Evolutionary conservation across 2,797 vertebrate species (phyloP).

Genomic region (Syngnathus acus): DNA sequence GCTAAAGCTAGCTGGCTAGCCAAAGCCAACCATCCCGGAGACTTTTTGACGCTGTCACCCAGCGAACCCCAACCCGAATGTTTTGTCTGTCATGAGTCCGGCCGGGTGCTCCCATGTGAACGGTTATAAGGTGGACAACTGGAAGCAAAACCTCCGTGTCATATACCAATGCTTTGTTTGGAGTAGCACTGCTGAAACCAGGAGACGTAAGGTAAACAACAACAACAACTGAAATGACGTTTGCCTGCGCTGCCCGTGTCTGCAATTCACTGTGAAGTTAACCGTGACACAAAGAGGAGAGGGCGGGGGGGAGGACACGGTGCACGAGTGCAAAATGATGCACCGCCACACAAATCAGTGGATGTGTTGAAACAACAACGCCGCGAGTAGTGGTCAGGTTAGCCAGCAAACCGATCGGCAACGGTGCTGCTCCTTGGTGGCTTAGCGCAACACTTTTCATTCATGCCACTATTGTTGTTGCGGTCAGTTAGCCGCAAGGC

Average conservation of each 20-base stretch:
- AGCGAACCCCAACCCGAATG: conserved; percentile 58
- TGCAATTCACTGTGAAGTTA: neutral
- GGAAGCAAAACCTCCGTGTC: conserved; percentile 94
- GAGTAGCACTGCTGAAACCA: conserved; percentile 90
- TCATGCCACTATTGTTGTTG: neutral
- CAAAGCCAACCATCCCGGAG: conserved; percentile 56
- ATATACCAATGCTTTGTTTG: conserved; percentile 99
- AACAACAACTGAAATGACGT: conserved; percentile 30
- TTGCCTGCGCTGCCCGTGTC: neutral
- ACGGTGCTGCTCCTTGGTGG: neutral
- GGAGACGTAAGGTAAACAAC: conserved; percentile 87
- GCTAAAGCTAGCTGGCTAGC: conserved; percentile 52
- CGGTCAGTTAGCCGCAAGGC: neutral
- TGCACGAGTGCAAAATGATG: neutral
- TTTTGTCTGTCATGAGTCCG: conserved; percentile 87
- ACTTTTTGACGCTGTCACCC: conserved; percentile 30
- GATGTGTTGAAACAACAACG: neutral
- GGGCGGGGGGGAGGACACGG: neutral
- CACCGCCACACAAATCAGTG: neutral
- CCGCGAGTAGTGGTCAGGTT: neutral
- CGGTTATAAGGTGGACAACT: conserved; percentile 97
- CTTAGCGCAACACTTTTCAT: neutral
- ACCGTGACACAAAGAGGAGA: neutral
- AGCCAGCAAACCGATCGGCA: neutral
- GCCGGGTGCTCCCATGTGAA: conserved; percentile 95